Base-by-base conservation (phyloP, 2,797 vertebrate genomes). In the Neoniphon sammara region DNA sequence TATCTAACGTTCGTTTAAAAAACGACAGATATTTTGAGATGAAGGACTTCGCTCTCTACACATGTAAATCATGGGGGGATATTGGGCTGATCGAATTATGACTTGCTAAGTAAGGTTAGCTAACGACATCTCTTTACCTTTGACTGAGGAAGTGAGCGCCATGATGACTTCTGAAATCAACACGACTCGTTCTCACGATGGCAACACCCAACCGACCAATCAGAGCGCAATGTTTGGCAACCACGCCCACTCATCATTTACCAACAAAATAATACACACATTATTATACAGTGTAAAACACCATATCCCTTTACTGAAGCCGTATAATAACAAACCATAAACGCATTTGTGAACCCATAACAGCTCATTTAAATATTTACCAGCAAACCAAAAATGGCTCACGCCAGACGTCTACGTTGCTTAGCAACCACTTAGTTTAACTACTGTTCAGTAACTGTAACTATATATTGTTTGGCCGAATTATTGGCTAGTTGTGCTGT, bases 81-180 rank as follows among this genome's bases (percentile, higher is more conserved):
- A 18, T 5, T 0, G 14, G 4, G 0, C 7, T 3, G 11, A 0
- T 10, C 1, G 14, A 5, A 60, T 39, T 17, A 15, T 21, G 31
- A 11, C 27, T 49, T 6, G 27, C 7, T 56, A 1, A 7, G 12
- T 36, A 36, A 69, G 53, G 27, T 75, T 75, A 60, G 17, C 30
- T 73, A 53, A 76, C 77, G 70, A 86, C 68, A 60, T 0, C 39
- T 67, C 39, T 83, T 94, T 95, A 95, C 94, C 94, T 94, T 91
- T 64, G 49, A 83, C 77, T 70, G 73, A 66, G 27, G 86, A 82
- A 85, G 84, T 64, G 70, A 88, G 88, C 94, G 94, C 94, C 94
- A 95, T 95, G 93, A 95, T 93, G 93, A 93, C 90, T 93, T 78
- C 87, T 91, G 86, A 89, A 85, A 92, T 74, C 73, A 92, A 93